Evolutionary conservation across 2,113 vertebrate genomes (phyloP), one percentile per base, ranked within the genome.

Genomic region (Cyprinus carpio): DNA sequence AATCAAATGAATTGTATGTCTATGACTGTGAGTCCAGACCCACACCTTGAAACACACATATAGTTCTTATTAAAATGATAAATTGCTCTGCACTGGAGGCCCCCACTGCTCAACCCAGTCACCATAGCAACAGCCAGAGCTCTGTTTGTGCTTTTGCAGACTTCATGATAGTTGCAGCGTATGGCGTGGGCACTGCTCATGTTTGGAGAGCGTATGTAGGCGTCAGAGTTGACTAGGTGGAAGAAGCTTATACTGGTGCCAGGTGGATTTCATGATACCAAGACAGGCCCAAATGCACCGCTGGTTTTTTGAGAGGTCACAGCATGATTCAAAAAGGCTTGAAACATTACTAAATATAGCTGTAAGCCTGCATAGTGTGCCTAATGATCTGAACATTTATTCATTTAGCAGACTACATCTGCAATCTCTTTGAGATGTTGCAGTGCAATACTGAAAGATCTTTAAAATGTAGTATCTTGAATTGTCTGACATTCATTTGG

Each of bases 121-220:
- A 46, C 89, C 89, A 93, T 93, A 88, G 91, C 87, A 92, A 93
- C 91, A 87, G 69, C 80, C 60, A 79, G 87, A 84, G 81, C 85
- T 82, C 79, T n/a, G 49, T 82, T 90, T 18, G 86, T 72, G 80
- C 27, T 81, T 65, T 51, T 31, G 10, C 37, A 81, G 40, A 81
- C 62, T 69, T 82, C 27, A 82, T 2, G 40, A 64, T 64, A 46
- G 80, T 34, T 69, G 64, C 58, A 46, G 85, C 74, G 46, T 40
- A 81, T 43, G 62, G 34, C 62, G 80, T 69, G 64, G 80, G 27
- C 80, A 54, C 18, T 18, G n/a, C 58, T 82, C 6, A 4, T 69
- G 80, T 69, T 82, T 69, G 27, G 18, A 82, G 11, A 34, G 18
- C 20, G 46, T 79, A 77, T 56, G 54, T 81, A 81, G 78, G 58